Conservation (phyloP, 2,113 vertebrate species). For the Delphinus delphis region DNA sequence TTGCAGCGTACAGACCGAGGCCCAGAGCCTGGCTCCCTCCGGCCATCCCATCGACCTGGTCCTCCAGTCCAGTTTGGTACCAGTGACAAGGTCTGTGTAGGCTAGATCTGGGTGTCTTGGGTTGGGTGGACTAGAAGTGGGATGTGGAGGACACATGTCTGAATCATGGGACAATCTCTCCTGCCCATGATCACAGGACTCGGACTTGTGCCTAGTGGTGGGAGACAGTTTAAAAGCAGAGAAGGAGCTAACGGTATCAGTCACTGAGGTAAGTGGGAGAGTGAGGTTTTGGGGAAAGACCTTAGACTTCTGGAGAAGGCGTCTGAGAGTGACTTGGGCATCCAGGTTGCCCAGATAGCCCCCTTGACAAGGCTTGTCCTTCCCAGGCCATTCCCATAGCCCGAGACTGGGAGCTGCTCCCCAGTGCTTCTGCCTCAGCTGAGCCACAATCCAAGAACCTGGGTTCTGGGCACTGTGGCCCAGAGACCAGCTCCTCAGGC, state of each 20-base stretch:
- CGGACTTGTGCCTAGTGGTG: slow-evolving; percentile 66
- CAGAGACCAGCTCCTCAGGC: slow-evolving; percentile 55
- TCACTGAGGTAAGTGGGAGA: slow-evolving; percentile 64
- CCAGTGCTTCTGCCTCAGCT: slow-evolving; percentile 44
- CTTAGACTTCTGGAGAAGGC: too few species aligned
- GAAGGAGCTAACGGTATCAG: slow-evolving; percentile 55
- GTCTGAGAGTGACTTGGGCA: not conserved
- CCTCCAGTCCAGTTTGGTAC: slow-evolving; percentile 77
- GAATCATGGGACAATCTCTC: not conserved
- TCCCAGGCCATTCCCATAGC: slow-evolving; percentile 61
- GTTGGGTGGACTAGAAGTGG: not conserved
- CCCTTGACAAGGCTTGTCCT: not conserved
- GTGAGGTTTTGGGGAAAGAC: not conserved
- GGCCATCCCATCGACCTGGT: slow-evolving; percentile 57
- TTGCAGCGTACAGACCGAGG: slow-evolving; percentile 73
- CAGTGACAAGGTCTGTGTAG: slow-evolving; percentile 73
- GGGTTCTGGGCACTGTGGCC: slow-evolving; percentile 57
- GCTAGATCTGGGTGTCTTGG: not conserved
- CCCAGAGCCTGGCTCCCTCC: slow-evolving; percentile 46
- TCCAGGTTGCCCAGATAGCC: not conserved
- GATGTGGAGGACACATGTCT: not conserved
- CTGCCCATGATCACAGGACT: slow-evolving; percentile 44
- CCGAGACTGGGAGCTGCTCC: slow-evolving; percentile 77
- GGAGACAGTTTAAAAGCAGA: slow-evolving; percentile 71
- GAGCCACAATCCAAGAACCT: slow-evolving; percentile 60